A percentile compares a stretch with the other conserved stretches of the same genome.
These are phyloP conservation scores for Esox masquinongy DNA, from an alignment of 2,797 vertebrate species.

Conservation along the genomic window DNA sequence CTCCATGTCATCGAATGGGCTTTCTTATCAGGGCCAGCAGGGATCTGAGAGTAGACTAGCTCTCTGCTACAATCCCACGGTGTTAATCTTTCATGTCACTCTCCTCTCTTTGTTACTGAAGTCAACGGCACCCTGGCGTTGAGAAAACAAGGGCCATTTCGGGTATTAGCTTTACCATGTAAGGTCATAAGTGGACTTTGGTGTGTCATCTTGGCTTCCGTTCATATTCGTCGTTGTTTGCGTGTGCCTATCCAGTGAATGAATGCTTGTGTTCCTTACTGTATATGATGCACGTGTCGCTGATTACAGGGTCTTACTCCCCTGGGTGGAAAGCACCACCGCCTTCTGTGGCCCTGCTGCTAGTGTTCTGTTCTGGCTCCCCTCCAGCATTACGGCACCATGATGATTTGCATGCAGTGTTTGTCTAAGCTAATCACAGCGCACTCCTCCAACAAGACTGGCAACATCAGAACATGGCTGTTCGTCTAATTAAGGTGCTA, in stretches of 20 bases:
- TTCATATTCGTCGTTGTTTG: not conserved
- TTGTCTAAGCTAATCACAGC: constrained; percentile 93
- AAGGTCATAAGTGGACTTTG: not conserved
- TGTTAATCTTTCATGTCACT: constrained; percentile 56
- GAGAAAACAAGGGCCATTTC: not conserved
- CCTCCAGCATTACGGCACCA: constrained; percentile 21
- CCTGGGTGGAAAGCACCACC: constrained; percentile 62
- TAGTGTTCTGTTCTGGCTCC: constrained; percentile 66
- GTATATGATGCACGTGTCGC: constrained; percentile 11
- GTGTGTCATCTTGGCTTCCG: constrained; percentile 1
- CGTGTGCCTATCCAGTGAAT: not conserved
- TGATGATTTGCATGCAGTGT: constrained; percentile 85
- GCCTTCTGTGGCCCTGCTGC: constrained; percentile 60
- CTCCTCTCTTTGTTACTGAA: constrained; percentile 17
- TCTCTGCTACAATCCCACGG: constrained; percentile 40
- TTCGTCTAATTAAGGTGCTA: constrained; percentile 98
- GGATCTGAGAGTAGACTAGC: constrained; percentile 41
- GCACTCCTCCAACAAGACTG: constrained; percentile 83
- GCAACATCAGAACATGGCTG: constrained; percentile 92
- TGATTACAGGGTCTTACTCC: constrained; percentile 31
- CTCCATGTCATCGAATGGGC: constrained; percentile 58
- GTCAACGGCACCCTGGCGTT: not conserved
- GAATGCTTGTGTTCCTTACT: constrained; percentile 8
- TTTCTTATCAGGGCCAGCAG: constrained; percentile 59
- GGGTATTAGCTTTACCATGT: not conserved